A percentile compares a stretch with the other conserved stretches of the same genome.
These are phyloP conservation scores for Circaetus cinerascens DNA, from an alignment of 2,113 vertebrate species.

Conservation along the genomic window DNA sequence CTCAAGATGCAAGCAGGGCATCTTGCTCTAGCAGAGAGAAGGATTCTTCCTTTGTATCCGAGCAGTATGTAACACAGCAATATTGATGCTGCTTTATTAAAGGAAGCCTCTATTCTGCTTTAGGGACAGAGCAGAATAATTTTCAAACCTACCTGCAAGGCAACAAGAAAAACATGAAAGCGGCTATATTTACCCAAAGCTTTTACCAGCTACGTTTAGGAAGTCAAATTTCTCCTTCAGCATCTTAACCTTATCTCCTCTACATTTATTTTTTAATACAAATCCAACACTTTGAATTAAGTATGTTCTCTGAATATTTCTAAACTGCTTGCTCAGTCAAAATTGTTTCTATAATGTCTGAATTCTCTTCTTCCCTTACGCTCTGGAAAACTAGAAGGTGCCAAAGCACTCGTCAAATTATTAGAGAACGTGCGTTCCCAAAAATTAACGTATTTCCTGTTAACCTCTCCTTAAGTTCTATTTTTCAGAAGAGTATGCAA, in stretches of 20 bases:
- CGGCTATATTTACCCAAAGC: slow-evolving; percentile 9
- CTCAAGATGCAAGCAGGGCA: not conserved
- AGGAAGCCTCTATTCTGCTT: not conserved
- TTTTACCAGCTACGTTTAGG: slow-evolving; percentile 6
- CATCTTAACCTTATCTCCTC: slow-evolving; percentile 30
- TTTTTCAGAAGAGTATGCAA: not conserved
- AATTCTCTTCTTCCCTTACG: not conserved
- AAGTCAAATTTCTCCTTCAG: slow-evolving; percentile 35
- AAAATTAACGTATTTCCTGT: not conserved
- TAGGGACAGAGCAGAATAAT: not conserved
- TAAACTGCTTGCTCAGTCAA: slow-evolving; percentile 23
- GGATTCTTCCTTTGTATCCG: not conserved
- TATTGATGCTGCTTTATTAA: slow-evolving; percentile 1
- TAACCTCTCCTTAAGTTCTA: not conserved
- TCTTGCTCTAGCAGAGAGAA: not conserved
- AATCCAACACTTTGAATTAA: slow-evolving; percentile 38
- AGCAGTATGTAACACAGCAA: not conserved
- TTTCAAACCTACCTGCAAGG: slow-evolving; percentile 25
- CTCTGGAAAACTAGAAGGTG: not conserved
- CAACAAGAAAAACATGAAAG: slow-evolving; percentile 28
- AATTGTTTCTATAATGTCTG: not conserved
- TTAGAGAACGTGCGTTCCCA: accelerated
- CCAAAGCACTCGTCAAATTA: not conserved
- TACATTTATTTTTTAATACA: not conserved
- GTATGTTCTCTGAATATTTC: not conserved